Base-by-base conservation (phyloP, 2,888 invertebrate species). In the Dromius quadrimaculatus region DNA sequence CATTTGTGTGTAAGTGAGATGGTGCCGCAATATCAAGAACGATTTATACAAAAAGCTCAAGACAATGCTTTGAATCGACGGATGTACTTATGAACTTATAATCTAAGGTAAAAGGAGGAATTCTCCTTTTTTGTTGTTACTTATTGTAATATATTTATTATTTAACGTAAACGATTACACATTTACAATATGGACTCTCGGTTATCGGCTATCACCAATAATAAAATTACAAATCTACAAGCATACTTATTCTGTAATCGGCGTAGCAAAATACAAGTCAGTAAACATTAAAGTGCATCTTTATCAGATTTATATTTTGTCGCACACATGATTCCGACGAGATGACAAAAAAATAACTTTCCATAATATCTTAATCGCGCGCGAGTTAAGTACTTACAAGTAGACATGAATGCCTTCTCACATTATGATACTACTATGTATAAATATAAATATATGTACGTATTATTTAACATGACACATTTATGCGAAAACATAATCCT, bases 181-280 rank as follows among this genome's bases (percentile, higher is more conserved):
- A 68, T 68, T 59, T 68, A 68, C 68, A 68, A 59, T 68, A 68
- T 68, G 68, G 68, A 68, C 68, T 68, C 43, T 68, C 68, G 57
- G 68, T 59, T 68, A 57, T 65, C 50, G 65, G 54, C 68, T 68
- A 68, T 59, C 59, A 59, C 68, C 68, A 68, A 59, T 59, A 54
- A 54, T 66, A 66, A 54, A 54, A 54, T 57, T 68, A 59, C 34
- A 57, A 68, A 68, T 59, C 68, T 68, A 68, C 68, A 68, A 68
- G 68, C 68, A 68, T 68, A 68, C 68, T 68, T 68, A 68, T 59
- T 68, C 28, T 68, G 59, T 66, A 66, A 66, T 66, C 68, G 57
- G 68, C 68, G 68, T 68, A 68, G 68, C 68, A 68, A 68, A 68
- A 68, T 68, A 68, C 68, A 68, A 68, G 68, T 68, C 68, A 36